phyloP scores from a whole-genome alignment of 2,797 vertebrate genomes.

The Loriculus beryllinus region DNA sequence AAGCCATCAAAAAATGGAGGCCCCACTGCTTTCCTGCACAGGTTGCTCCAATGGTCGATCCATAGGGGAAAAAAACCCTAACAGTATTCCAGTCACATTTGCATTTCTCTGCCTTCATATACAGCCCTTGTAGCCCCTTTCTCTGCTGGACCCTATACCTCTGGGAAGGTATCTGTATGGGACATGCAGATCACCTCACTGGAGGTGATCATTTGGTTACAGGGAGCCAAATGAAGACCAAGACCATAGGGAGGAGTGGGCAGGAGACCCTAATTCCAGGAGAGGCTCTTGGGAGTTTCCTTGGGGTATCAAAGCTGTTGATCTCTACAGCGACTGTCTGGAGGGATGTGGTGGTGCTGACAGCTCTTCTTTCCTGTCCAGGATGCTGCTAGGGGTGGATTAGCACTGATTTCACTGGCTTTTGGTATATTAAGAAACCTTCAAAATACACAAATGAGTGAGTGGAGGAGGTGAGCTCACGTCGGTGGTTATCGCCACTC shows the following conservation, averaged over 20 bases:
- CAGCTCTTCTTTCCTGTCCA: not conserved
- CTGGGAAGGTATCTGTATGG: not conserved
- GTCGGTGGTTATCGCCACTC: not conserved
- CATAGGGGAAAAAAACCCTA: fast-evolving
- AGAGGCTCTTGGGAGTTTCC: not conserved
- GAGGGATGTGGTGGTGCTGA: not conserved
- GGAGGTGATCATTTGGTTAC: fast-evolving
- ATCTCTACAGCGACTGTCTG: not conserved
- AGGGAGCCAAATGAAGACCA: not conserved
- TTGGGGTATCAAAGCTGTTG: not conserved
- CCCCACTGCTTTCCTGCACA: not conserved
- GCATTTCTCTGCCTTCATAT: not conserved
- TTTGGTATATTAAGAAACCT: not conserved
- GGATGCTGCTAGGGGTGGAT: not conserved
- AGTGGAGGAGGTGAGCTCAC: not conserved
- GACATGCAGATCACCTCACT: not conserved
- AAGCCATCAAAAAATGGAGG: not conserved
- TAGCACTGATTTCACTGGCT: not conserved
- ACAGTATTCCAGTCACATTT: not conserved
- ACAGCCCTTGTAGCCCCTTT: not conserved
- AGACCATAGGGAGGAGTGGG: not conserved
- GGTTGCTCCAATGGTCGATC: not conserved
- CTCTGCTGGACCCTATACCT: not conserved
- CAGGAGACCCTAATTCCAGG: not conserved
- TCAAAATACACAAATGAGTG: not conserved